Evolutionary conservation across 1,140 invertebrate genomes (phyloP).

Genomic region (Heliconius melpomene): DNA sequence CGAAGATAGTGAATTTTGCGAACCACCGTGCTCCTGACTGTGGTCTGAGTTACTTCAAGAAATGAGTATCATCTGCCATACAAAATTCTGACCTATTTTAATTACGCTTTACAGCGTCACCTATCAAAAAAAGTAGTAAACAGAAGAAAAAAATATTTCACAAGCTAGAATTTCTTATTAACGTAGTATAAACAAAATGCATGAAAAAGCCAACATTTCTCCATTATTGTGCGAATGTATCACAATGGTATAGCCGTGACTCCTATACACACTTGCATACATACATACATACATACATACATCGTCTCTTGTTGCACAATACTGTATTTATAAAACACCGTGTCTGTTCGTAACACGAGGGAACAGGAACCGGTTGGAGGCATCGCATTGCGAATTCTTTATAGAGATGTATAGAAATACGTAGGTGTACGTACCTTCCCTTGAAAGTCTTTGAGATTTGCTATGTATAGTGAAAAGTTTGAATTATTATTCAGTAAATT

Average conservation of each 20-base stretch:
- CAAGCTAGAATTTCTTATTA: background rate
- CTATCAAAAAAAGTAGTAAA: background rate
- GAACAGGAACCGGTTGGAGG: background rate
- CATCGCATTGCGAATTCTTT: conserved; percentile 1
- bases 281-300: background rate
- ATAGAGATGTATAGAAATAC: background rate
- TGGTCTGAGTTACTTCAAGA: no score
- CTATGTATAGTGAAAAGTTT: no score
- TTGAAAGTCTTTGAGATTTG: no score
- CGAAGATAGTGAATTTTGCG: no score
- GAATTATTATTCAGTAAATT: no score
- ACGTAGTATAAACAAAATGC: background rate
- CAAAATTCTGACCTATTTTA: background rate
- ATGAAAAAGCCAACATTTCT: background rate
- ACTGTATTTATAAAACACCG: background rate
- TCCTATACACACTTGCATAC: background rate
- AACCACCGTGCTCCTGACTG: no score
- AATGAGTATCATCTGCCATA: no score
- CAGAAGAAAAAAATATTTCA: background rate
- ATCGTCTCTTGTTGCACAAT: conserved; percentile 1
- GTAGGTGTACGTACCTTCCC: background rate
- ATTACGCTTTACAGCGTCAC: no score
- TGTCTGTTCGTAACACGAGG: no score
- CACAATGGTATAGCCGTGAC: background rate
- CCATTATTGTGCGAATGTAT: background rate